Conservation (phyloP, 2,113 vertebrate species). For the Embiotoca jacksoni region DNA sequence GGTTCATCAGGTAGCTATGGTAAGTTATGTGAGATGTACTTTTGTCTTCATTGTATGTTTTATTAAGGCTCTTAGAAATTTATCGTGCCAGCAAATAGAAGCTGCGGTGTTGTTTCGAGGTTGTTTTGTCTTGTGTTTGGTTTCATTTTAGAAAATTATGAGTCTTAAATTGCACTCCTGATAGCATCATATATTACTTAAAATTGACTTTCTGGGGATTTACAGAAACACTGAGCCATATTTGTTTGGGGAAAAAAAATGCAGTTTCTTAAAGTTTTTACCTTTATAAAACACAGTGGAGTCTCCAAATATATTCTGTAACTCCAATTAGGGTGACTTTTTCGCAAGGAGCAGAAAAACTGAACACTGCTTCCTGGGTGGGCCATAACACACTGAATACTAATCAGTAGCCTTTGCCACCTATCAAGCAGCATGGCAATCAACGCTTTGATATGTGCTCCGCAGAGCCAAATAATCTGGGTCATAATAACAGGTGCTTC, state of each 20-base stretch:
- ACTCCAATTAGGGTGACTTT: background rate
- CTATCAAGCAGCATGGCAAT: background rate
- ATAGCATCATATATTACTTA: background rate
- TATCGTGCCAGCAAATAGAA: background rate
- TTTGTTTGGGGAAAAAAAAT: background rate
- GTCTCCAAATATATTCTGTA: background rate
- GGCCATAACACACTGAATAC: background rate
- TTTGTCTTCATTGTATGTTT: conserved; percentile 13
- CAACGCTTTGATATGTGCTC: background rate
- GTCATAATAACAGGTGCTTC: background rate
- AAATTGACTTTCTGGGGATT: conserved; percentile 9
- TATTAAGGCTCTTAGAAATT: background rate
- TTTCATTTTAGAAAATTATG: conserved; percentile 29
- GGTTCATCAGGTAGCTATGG: background rate
- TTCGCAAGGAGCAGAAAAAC: background rate
- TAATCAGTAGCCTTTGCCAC: conserved; percentile 8
- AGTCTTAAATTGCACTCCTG: conserved; percentile 18
- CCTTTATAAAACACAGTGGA: background rate
- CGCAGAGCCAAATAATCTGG: conserved; percentile 13
- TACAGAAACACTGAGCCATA: background rate
- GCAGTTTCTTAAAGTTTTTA: background rate
- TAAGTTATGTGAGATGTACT: background rate
- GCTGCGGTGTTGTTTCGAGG: background rate
- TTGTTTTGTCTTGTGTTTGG: background rate
- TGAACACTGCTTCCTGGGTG: conserved; percentile 1